phyloP scores from a whole-genome alignment of 2,113 vertebrate species.

The Choloepus hoffmanni region DNA sequence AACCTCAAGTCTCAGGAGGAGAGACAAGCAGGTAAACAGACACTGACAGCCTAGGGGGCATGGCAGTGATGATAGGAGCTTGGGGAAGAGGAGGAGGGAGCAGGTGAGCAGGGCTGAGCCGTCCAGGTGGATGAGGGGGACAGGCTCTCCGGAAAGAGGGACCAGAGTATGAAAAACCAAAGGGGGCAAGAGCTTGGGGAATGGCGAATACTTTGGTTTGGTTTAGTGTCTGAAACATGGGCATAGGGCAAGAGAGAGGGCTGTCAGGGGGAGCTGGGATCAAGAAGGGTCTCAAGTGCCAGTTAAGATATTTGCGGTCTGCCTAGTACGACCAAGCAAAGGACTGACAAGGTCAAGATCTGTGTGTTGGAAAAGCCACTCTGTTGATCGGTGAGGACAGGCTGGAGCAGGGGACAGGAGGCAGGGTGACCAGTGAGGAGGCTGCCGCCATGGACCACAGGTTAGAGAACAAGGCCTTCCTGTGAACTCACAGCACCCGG shows the following conservation, averaged over 20 bases:
- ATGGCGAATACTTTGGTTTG: neutral
- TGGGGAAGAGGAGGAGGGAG: neutral
- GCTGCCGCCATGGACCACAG: fast-evolving
- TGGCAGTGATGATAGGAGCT: neutral
- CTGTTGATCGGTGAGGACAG: neutral
- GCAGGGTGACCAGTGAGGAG: neutral
- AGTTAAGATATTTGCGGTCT: neutral
- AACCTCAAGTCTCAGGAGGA: neutral
- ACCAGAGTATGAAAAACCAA: neutral
- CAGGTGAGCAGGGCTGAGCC: neutral
- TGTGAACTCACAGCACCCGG: neutral
- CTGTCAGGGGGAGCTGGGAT: neutral
- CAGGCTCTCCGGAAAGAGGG: neutral
- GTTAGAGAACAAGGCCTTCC: neutral
- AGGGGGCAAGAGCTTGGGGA: fast-evolving
- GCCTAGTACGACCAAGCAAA: neutral
- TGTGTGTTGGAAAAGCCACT: neutral
- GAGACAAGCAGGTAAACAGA: neutral
- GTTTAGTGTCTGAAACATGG: neutral
- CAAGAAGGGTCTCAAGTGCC: neutral
- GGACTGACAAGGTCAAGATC: neutral
- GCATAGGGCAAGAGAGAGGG: neutral
- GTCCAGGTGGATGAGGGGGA: neutral
- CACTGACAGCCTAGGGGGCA: neutral
- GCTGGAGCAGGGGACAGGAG: neutral